phyloP scores from a whole-genome alignment of 2,797 vertebrate genomes.

The Danio kyathit region DNA sequence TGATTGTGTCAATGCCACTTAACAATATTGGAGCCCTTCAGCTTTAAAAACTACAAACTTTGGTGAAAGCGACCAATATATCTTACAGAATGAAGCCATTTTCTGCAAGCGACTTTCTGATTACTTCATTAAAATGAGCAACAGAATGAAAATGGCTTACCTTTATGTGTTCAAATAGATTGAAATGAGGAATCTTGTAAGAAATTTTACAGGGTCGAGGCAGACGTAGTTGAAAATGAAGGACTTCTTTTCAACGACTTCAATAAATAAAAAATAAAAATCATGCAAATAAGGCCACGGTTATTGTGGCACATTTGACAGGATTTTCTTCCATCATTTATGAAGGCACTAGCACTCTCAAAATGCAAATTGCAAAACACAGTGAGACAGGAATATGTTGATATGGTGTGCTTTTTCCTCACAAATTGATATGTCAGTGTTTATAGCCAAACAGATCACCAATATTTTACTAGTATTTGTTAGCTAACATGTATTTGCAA shows the following conservation, averaged over 20 bases:
- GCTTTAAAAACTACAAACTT: not conserved
- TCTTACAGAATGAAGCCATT: not conserved
- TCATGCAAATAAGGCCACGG: constrained; percentile 16
- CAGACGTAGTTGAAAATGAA: constrained; percentile 35
- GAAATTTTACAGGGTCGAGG: constrained; percentile 12
- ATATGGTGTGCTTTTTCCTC: no score
- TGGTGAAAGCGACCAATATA: not conserved
- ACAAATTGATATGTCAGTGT: no score
- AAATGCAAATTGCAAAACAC: not conserved
- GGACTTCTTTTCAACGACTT: not conserved
- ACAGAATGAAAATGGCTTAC: constrained; percentile 38
- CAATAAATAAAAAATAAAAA: not conserved
- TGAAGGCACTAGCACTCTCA: not conserved
- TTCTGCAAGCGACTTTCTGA: not conserved
- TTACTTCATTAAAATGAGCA: not conserved
- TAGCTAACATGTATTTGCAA: no score
- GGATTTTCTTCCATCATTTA: constrained; percentile 34
- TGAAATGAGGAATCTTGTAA: constrained; percentile 28
- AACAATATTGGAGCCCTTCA: no score
- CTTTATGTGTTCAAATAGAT: constrained; percentile 8
- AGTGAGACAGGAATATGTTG: no score
- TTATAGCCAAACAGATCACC: no score
- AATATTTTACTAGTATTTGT: no score
- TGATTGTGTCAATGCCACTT: no score
- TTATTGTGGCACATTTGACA: constrained; percentile 26